Base-by-base conservation (phyloP, 2,113 vertebrate species). In the Rhinichthys klamathensis region DNA sequence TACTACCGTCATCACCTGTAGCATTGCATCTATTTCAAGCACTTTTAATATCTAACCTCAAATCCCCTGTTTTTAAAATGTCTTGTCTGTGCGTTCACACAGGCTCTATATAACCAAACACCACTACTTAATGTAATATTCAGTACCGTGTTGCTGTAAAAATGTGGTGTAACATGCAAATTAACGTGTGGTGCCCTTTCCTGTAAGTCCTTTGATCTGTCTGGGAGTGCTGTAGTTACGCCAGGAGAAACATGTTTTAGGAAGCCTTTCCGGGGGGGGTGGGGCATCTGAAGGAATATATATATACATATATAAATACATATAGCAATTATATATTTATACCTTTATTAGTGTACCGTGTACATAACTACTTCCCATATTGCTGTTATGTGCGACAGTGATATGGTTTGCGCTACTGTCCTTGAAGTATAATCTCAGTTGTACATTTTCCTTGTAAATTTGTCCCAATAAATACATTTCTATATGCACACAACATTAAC, bases 341-440 rank as follows among this genome's bases (percentile, higher is more conserved):
- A 81, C 18, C 79, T 81, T 65, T 81, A 51, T 67, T 67, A 81
- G 79, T 81, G 79, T 81, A 81, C 80, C 82, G 85, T 83, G 92
- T 94, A 94, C 96, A 97, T 97, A 96, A 95, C 94, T 94, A 94
- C 35, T 96, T 96, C 92, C 46, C 95, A 94, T 94, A 92, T 95
- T 96, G 97, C 97, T 97, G 96, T 98, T 97, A 93, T 93, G 94
- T 97, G 98, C 98, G 97, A 97, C 97, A 97, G 96, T 99, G 95
- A 96, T 95, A 93, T 95, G 91, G 51, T 95, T 94, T 94, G 97
- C 98, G 96, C 97, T 99, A 97, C 97, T 93, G 95, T 96, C 96
- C 95, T 93, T 92, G 93, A 93, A 92, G 92, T 99, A 97, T 99
- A 99, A 97, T 98, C 97, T 96, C 96, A 93, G 94, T 95, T 99